Evolutionary conservation across 2,113 vertebrate genomes (phyloP).

Genomic region (zebrafish (Danio rerio)): DNA sequence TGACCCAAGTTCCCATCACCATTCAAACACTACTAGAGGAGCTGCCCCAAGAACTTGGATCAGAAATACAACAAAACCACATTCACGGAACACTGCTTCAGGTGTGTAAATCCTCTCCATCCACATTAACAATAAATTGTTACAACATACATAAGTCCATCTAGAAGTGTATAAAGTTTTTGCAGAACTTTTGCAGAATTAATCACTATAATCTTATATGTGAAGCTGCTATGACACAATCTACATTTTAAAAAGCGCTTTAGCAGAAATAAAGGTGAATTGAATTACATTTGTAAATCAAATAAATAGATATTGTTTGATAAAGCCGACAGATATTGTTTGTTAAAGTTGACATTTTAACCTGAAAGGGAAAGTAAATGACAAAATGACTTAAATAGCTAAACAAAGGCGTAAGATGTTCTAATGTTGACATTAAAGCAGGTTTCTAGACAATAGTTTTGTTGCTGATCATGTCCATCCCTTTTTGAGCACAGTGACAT

Average conservation of each 20-base stretch:
- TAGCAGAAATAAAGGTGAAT: too few relatives aligned
- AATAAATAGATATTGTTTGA: background rate
- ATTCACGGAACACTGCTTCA: constrained; percentile 90
- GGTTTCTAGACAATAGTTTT: background rate
- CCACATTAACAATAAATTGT: background rate
- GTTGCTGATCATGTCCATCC: too few relatives aligned
- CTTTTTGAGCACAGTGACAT: too few relatives aligned
- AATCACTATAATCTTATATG: too few relatives aligned
- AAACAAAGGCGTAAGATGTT: background rate
- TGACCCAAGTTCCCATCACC: constrained; percentile 79
- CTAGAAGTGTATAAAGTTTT: background rate
- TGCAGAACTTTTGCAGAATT: background rate
- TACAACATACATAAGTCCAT: background rate
- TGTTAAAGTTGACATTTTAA: background rate
- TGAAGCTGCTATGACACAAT: too few relatives aligned
- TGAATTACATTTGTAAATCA: too few relatives aligned
- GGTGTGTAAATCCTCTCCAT: constrained; percentile 68
- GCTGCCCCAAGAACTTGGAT: constrained; percentile 76
- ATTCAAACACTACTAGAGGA: constrained; percentile 75
- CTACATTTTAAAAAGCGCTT: too few relatives aligned
- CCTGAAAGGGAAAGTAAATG: background rate
- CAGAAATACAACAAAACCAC: constrained; percentile 80
- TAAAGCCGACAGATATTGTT: background rate
- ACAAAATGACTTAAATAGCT: too few relatives aligned
- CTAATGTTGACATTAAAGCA: background rate